Base-by-base conservation (phyloP, 2,797 vertebrate genomes). In the Chelidonichthys spinosus region DNA sequence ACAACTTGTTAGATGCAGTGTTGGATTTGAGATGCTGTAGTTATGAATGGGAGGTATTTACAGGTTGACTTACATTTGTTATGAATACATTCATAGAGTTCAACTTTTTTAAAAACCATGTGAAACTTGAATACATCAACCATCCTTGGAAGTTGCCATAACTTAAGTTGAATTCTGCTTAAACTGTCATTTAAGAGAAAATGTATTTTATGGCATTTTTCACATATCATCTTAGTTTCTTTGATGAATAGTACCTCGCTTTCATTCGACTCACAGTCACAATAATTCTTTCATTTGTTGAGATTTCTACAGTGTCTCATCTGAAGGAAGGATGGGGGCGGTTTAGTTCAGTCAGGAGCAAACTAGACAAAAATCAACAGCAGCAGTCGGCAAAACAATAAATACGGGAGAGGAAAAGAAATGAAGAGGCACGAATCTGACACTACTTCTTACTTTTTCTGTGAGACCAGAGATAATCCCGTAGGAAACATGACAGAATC, bases 301-400 rank as follows among this genome's bases (percentile, higher is more conserved):
- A 77, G 59, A 79, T 82, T 72, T 63, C 55, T 72, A 33, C 46
- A 65, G 40, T 44, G 56, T 74, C 53, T 72, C 61, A 62, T 82
- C 72, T 75, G 69, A 18, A 49, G 37, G 18, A 72, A 62, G 69
- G 43, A 83, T 25, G 63, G 11, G 60, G 70, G 35, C 37, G 56
- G 59, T 76, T 83, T 63, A 63, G 25, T 72, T 72, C 18, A 15
- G 62, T 47, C 39, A 79, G 43, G 35, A 67, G 44, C n/a, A 63
- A 47, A 81, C 69, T 49, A 36, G 58, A 69, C 63, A 73, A 56
- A 61, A 69, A 80, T 78, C 46, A 79, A 77, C 63, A 79, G 63
- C 59, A 58, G 40, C 62, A 65, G 62, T 75, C 36, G 4, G 46
- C 47, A 54, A 79, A 84, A 74, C 52, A 75, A 58, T 72, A 72